These are phyloP conservation scores for Limonius californicus DNA, from an alignment of 1,140 invertebrate species.

Conservation along the genomic window DNA sequence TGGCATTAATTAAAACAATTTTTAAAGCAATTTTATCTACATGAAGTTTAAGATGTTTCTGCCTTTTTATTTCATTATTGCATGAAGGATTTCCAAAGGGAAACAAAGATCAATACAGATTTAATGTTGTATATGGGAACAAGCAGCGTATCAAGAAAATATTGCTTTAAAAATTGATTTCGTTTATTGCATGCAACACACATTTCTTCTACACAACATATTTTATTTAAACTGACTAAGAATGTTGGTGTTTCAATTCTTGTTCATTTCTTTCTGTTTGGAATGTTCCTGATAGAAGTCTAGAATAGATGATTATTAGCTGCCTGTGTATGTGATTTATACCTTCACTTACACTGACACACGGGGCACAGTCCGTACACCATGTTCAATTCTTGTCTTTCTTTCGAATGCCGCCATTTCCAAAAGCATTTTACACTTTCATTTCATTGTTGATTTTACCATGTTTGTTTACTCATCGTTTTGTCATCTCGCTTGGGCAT, in stretches of 20 bases:
- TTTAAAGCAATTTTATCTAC: no score
- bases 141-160: no score
- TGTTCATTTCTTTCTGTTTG: constrained; percentile 27
- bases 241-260: constrained; percentile 48
- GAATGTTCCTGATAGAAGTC: constrained; percentile 26
- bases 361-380: no score
- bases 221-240: constrained; percentile 28
- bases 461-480: neutral
- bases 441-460: constrained; percentile 10
- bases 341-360: constrained; percentile 17
- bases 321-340: constrained; percentile 31
- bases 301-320: constrained; percentile 30
- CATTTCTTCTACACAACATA: neutral
- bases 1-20: no score
- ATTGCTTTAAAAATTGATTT: neutral
- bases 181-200: neutral
- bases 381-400: no score
- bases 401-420: no score
- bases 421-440: neutral
- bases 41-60: no score
- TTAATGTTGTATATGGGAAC: no score
- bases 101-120: no score
- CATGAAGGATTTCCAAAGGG: no score
- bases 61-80: no score
- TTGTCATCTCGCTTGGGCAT: neutral